A percentile compares a stretch with the other conserved stretches of the same genome.
Evolutionary conservation across 1,140 invertebrate genomes (phyloP).

Genomic region (Amyelois transitella): DNA sequence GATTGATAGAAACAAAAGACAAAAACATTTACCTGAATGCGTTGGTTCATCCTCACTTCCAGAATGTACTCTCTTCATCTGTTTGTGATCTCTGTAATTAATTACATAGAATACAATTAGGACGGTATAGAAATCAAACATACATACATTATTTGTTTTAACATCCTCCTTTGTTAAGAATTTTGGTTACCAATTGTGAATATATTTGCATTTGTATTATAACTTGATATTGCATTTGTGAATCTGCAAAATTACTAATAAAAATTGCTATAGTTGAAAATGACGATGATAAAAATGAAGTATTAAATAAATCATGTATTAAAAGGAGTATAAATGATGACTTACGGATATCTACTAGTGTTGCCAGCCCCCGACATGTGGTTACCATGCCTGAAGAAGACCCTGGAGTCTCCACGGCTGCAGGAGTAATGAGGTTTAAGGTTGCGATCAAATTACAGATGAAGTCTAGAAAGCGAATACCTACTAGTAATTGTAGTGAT

Average conservation of each 20-base stretch:
- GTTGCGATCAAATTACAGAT: not conserved
- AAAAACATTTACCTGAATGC: slow-evolving; percentile 77
- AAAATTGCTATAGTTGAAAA: not conserved
- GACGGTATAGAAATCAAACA: not conserved
- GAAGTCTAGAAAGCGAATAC: not conserved
- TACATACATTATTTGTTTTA: not conserved
- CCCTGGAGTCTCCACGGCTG: slow-evolving; percentile 81
- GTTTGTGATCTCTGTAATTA: slow-evolving; percentile 84
- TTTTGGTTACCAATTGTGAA: not conserved
- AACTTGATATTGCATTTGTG: not conserved
- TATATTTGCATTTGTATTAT: not conserved
- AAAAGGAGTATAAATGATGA: slow-evolving; percentile 6
- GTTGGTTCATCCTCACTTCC: slow-evolving; percentile 83
- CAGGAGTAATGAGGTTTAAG: not conserved
- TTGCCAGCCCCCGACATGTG: slow-evolving; percentile 76
- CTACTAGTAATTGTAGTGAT: slow-evolving; percentile 3
- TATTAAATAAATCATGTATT: not conserved
- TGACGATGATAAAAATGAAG: not conserved
- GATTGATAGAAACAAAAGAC: too few species aligned
- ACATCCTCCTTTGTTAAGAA: not conserved
- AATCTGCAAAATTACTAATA: too few species aligned
- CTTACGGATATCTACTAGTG: slow-evolving; percentile 75
- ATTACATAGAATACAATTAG: slow-evolving; percentile 1
- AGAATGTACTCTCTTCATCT: slow-evolving; percentile 83
- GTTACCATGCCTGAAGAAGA: slow-evolving; percentile 82